Conservation (phyloP, 2,113 vertebrate species). For the Bungarus multicinctus region DNA sequence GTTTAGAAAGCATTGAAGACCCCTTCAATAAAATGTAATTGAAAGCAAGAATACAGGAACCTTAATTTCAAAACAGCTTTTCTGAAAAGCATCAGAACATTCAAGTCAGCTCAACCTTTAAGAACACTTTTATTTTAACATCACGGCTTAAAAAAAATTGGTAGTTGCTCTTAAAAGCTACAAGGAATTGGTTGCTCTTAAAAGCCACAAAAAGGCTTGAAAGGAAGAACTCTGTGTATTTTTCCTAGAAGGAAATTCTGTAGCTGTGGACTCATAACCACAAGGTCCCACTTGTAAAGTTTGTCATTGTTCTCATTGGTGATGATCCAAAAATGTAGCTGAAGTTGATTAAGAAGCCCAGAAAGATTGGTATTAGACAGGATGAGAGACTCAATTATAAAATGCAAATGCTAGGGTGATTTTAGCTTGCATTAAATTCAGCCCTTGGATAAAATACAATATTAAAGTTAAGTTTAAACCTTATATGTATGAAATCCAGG, state of each 20-base stretch:
- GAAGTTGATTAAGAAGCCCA: not conserved
- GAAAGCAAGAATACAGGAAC: too few species aligned
- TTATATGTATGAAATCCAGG: not conserved
- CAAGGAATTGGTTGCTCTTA: not conserved
- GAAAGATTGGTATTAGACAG: not conserved
- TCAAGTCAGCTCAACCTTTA: not conserved
- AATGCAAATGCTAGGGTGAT: not conserved
- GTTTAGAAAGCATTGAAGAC: too few species aligned
- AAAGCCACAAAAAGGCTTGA: too few species aligned
- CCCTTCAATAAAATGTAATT: too few species aligned
- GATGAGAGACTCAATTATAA: not conserved
- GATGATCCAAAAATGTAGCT: not conserved
- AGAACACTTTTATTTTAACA: not conserved
- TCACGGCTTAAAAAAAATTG: not conserved
- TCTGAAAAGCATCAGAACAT: not conserved
- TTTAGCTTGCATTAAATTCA: not conserved
- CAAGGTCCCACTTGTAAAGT: not conserved
- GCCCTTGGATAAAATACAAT: not conserved
- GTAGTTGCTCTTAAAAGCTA: not conserved
- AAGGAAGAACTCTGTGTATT: too few species aligned
- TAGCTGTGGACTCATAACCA: not conserved
- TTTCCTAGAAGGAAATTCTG: not conserved
- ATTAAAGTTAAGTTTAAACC: not conserved
- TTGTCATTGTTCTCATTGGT: not conserved
- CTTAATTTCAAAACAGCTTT: too few species aligned